Evolutionary conservation across 1,140 invertebrate genomes (phyloP).

Genomic region (Cotesia glomerata): DNA sequence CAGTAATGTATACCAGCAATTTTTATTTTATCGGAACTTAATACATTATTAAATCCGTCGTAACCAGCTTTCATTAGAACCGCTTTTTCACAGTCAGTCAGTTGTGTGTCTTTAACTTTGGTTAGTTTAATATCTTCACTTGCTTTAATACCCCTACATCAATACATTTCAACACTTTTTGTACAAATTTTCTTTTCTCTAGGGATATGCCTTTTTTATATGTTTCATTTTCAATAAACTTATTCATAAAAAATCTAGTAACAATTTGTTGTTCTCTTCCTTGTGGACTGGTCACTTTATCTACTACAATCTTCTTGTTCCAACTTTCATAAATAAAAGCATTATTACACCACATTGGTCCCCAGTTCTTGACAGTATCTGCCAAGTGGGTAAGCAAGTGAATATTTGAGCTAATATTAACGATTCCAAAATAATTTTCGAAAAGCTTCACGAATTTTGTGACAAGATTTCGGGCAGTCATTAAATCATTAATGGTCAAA

Average conservation of each 20-base stretch:
- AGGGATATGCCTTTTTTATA: neutral
- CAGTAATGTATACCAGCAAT: neutral
- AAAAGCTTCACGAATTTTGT: slow-evolving; percentile 1
- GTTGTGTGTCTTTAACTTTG: neutral
- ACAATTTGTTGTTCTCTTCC: slow-evolving; percentile 3
- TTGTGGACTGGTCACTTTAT: slow-evolving; percentile 8
- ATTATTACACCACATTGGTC: slow-evolving; percentile 12
- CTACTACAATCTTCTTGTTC: slow-evolving; percentile 19
- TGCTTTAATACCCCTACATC: neutral
- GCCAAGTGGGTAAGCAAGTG: slow-evolving; percentile 12
- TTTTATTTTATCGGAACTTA: neutral
- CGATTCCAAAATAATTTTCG: slow-evolving; percentile 8
- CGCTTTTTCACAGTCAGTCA: neutral
- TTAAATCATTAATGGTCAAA: neutral
- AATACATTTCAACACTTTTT: neutral
- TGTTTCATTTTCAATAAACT: neutral
- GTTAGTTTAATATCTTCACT: neutral
- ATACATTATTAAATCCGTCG: neutral
- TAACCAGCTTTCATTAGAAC: neutral
- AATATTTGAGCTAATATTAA: slow-evolving; percentile 15
- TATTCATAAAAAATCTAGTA: neutral
- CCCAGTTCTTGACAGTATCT: slow-evolving; percentile 14
- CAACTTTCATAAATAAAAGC: slow-evolving; percentile 10
- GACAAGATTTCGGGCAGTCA: neutral
- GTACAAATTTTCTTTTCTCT: neutral